phyloP scores from a whole-genome alignment of 1,140 invertebrate species.

The Rhagoletis pomonella region DNA sequence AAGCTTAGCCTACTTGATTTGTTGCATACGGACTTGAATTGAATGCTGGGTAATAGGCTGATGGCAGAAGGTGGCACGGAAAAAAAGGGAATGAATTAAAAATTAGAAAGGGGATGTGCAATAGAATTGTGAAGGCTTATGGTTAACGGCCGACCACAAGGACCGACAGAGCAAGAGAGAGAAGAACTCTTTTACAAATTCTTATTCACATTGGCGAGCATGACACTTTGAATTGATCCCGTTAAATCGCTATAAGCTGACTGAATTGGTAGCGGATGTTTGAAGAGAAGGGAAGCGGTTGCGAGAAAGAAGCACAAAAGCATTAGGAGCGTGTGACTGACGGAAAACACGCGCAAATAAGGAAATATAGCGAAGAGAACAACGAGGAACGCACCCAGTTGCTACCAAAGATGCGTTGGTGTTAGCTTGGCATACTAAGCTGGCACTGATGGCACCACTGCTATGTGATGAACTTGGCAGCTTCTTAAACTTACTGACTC shows the following conservation, averaged over 20 bases:
- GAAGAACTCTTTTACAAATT: constrained; percentile 30
- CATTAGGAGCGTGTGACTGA: neutral
- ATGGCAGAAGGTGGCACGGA: neutral
- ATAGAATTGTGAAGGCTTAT: constrained; percentile 8
- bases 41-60: neutral
- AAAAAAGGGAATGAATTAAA: neutral
- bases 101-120: neutral
- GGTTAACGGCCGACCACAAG: neutral
- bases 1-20: constrained; percentile 25
- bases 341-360: neutral
- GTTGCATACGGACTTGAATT: neutral
- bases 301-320: neutral
- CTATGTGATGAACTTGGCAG: neutral
- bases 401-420: too few relatives aligned
- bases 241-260: neutral
- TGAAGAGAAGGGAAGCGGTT: too few relatives aligned
- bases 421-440: neutral
- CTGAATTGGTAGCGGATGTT: neutral
- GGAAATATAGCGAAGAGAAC: neutral
- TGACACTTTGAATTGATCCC: constrained; percentile 24
- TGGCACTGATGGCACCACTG: neutral
- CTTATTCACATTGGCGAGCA: neutral
- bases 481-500: neutral
- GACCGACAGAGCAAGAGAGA: neutral
- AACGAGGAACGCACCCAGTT: neutral